A percentile compares a stretch with the other conserved stretches of the same genome.
Conservation (phyloP, 2,113 vertebrate species). For the Philantomba maxwellii region DNA sequence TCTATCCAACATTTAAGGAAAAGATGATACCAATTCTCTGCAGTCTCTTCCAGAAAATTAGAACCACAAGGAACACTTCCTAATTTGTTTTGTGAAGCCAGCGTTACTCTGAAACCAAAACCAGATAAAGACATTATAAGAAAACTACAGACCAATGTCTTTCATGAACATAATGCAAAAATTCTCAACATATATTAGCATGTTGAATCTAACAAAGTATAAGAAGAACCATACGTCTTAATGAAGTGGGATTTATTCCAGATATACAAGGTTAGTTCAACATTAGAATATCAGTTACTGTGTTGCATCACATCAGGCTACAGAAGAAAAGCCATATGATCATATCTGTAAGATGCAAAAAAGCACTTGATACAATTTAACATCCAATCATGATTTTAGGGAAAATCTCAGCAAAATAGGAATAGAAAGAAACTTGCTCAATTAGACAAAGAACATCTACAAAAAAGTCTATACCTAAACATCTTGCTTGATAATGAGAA, state of each 20-base stretch:
- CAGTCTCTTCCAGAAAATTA: neutral
- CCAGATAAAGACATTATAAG: neutral
- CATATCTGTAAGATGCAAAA: neutral
- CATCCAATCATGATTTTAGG: neutral
- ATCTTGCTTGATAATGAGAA: neutral
- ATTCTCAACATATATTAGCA: neutral
- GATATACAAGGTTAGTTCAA: neutral
- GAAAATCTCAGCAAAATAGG: neutral
- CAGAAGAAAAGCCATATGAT: neutral
- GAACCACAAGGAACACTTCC: neutral
- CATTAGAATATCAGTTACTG: neutral
- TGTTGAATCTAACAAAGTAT: neutral
- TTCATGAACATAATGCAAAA: neutral
- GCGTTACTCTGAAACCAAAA: neutral
- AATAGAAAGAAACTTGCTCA: neutral
- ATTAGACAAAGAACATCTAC: neutral
- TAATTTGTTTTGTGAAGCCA: neutral
- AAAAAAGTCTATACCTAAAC: neutral
- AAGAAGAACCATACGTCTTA: neutral
- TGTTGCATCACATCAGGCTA: neutral
- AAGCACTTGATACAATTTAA: neutral
- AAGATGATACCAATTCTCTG: neutral
- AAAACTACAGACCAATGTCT: neutral
- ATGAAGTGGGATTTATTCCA: neutral
- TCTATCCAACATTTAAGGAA: neutral